Evolutionary conservation across 2,113 vertebrate species (phyloP).

Genomic region (Pholis gunnellus): DNA sequence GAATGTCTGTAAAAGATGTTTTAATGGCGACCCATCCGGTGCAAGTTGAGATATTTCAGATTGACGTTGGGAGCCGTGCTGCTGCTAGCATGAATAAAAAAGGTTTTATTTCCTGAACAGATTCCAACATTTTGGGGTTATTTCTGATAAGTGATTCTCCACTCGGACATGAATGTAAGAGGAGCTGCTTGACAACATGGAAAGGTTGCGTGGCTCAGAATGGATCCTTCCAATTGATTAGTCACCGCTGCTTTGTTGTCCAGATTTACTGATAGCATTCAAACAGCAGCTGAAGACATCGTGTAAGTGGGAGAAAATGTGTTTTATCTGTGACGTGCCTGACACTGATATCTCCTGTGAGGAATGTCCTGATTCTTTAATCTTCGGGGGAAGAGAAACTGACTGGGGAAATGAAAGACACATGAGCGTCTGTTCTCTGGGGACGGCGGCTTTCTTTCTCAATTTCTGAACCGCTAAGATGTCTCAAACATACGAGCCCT

Average conservation of each 20-base stretch:
- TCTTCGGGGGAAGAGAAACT: conserved; percentile 36
- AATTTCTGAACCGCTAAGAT: conserved; percentile 3
- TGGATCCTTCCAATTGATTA: conserved; percentile 7
- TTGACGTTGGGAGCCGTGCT: neutral
- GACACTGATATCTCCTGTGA: conserved; percentile 43
- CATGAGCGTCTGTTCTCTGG: conserved; percentile 45
- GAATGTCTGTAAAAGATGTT: neutral
- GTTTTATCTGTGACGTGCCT: conserved; percentile 44
- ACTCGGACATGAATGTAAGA: neutral
- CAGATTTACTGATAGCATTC: conserved; percentile 29
- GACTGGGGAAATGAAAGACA: conserved; percentile 56
- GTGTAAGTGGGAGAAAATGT: conserved; percentile 14
- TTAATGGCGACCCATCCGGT: neutral
- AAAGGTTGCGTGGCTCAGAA: neutral
- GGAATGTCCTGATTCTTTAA: conserved; percentile 61
- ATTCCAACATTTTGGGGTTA: neutral
- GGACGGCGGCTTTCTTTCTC: conserved; percentile 2
- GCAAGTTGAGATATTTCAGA: conserved; percentile 8
- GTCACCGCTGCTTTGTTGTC: conserved; percentile 36
- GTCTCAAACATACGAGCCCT: neutral
- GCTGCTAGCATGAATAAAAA: neutral
- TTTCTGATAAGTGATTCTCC: neutral
- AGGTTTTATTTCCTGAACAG: neutral
- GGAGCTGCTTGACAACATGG: neutral
- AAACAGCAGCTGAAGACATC: conserved; percentile 6